Evolutionary conservation across 2,113 vertebrate genomes (phyloP).

Genomic region (Ptilonorhynchus violaceus): DNA sequence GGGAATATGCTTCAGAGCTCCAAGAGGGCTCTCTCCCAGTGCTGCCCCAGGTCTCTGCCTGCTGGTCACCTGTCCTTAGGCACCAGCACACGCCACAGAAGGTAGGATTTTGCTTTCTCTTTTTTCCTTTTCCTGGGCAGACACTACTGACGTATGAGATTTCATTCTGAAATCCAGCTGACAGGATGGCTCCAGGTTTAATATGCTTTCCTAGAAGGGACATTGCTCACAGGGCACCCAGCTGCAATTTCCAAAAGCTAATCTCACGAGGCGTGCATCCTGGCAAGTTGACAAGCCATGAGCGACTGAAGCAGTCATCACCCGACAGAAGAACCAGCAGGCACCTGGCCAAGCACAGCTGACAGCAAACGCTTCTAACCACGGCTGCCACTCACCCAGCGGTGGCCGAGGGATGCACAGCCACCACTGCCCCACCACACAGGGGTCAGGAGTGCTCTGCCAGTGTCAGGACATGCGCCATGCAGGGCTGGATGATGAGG

Average conservation of each 20-base stretch:
- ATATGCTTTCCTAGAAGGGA: constrained; percentile 28
- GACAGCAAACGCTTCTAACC: not conserved
- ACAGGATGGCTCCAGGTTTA: not conserved
- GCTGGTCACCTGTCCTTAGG: not conserved
- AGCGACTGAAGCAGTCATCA: not conserved
- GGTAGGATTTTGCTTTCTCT: not conserved
- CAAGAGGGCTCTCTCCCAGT: not conserved
- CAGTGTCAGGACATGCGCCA: rapidly evolving
- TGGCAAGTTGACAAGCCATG: not conserved
- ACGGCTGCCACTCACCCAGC: rapidly evolving
- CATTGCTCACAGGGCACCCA: constrained; percentile 35
- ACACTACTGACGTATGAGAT: not conserved
- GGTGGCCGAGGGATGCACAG: rapidly evolving
- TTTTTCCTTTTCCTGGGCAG: not conserved
- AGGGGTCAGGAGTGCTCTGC: rapidly evolving
- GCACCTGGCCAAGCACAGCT: not conserved
- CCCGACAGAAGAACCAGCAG: not conserved
- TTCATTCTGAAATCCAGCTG: constrained; percentile 5
- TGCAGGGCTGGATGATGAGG: not conserved
- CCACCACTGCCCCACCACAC: rapidly evolving
- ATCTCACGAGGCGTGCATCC: not conserved
- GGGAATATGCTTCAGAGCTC: not conserved
- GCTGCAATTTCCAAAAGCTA: not conserved
- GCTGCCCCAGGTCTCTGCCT: not conserved
- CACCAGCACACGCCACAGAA: not conserved